These are phyloP conservation scores for Dromiciops gliroides DNA, from an alignment of 2,113 vertebrate species.

Conservation along the genomic window DNA sequence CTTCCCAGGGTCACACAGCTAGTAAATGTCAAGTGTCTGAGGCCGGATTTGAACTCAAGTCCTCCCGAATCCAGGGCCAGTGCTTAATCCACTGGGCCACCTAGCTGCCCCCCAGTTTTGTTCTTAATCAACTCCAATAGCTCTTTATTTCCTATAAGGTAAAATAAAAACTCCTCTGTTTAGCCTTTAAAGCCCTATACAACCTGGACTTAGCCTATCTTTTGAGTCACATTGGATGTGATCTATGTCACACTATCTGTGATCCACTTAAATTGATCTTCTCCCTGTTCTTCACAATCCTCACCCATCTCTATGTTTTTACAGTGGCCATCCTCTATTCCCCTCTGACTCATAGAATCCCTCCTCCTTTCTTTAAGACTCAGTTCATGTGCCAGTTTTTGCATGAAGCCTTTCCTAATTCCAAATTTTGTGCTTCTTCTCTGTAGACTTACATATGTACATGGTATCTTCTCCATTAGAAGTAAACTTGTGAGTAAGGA, in stretches of 20 bases:
- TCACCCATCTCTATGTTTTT: neutral
- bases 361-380: neutral
- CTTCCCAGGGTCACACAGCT: no score
- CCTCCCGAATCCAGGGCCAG: no score
- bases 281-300: neutral
- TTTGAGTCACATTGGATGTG: neutral
- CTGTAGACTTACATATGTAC: neutral
- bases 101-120: no score
- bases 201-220: neutral
- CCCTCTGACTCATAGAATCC: neutral
- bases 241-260: neutral
- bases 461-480: neutral
- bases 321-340: neutral
- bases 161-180: neutral
- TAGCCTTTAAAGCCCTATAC: neutral
- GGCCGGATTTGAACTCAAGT: no score
- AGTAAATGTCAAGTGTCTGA: no score
- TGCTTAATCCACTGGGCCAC: no score
- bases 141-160: neutral
- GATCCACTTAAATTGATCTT: neutral
- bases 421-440: neutral
- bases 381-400: neutral
- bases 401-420: neutral
- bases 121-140: neutral
- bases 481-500: neutral